Evolutionary conservation across 2,797 vertebrate genomes (phyloP), one percentile per base, ranked within the genome.

Genomic region (Tinamus major): DNA sequence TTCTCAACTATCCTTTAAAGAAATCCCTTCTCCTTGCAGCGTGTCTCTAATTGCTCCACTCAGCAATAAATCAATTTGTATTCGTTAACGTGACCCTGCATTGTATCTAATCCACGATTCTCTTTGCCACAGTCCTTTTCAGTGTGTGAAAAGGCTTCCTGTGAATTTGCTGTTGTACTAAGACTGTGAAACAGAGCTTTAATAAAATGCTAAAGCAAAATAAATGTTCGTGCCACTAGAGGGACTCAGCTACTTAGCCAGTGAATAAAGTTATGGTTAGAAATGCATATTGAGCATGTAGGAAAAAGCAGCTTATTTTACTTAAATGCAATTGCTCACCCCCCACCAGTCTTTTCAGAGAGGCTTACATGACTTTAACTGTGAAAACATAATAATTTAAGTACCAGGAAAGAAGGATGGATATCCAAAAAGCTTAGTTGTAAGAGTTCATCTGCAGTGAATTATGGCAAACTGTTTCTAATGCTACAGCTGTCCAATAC

Each of bases 161-260:
- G 71, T 85, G 75, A 92, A 85, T 92, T 92, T 72, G 63, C 61
- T 79, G 83, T 27, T 71, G 8, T 35, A 63, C 37, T 19, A 71
- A 65, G 75, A 29, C 49, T 67, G 75, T 67, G 69, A 82, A 85
- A 83, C 4, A 53, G 79, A 59, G 82, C 92, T 61, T 77, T 87
- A 80, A 82, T 94, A 44, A 82, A 63, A 46, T 7, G 17, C 46
- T 74, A 70, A 87, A 89, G 78, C 56, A 51, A 81, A 87, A 68
- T n/a, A 79, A 84, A 79, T 78, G 67, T 37, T 85, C 55, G 14
- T 68, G 64, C 96, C 96, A 76, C 96, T 95, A 97, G 97, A 96
- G 97, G 97, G 96, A 96, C 96, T 90, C 96, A 96, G 93, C 71
- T 93, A 48, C 91, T 13, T 83, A 70, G 46, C 63, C n/a, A n/a